Base-by-base conservation (phyloP, 2,888 invertebrate genomes). In the Melieria crassipennis region DNA sequence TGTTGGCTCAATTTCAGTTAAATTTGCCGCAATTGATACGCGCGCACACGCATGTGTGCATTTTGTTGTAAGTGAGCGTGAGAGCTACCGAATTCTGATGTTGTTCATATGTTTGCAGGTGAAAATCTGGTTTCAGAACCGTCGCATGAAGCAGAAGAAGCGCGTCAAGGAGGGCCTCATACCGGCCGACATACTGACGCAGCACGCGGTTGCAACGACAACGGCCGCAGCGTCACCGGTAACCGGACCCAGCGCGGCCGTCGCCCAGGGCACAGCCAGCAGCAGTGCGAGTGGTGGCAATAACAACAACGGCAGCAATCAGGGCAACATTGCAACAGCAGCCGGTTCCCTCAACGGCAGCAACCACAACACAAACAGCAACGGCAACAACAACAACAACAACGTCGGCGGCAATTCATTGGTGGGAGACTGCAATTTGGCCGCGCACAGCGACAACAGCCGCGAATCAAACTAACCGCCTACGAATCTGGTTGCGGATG, bases 41-140 rank as follows among this genome's bases (percentile, higher is more conserved):
- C 50, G 7, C 11, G 50, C 50, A 50, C 7, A 50, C 7, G 11
- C 50, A 2, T 50, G 50, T 10, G 9, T 50, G 50, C 11, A 50
- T 50, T 10, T 50, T 11, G 7, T 10, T 11, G 5, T 50, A 48
- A 30, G 30, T 11, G 3, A 45, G 16, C 5, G 13, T 16, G 7
- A n/a, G 10, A 42, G 55, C 57, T 7, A 11, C 30, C 30, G 30
- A 30, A 30, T 30, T 30, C 30, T 30, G 30, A 30, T 30, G 30
- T 30, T 30, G 30, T 30, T 52, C 45, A 65, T 45, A 46, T n/a
- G 30, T 60, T n/a, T 13, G 5, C 75, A 88, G 88, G 94, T 95
- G 50, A 97, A 98, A 88, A 98, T 98, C 79, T 98, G 98, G 98
- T 99, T 99, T 86, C 99, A 99, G 87, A 99, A 99, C 86, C 90